phyloP scores from a whole-genome alignment of 2,888 invertebrate genomes.

The Platycheirus rosarum region DNA sequence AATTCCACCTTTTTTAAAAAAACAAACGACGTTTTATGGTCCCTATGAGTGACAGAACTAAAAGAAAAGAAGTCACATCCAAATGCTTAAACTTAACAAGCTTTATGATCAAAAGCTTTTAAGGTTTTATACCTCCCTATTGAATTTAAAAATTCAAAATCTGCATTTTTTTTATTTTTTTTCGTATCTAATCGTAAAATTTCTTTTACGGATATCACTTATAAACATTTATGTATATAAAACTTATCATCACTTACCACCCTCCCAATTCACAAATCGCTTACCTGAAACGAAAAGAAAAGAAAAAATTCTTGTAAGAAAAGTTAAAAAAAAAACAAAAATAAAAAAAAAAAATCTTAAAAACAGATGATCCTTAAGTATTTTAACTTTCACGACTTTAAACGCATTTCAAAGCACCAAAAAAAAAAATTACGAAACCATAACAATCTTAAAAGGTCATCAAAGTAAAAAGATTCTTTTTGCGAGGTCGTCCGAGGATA shows the following conservation, averaged over 20 bases:
- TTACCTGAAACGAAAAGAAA: constrained; percentile 53
- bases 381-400: background rate
- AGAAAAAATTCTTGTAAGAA: constrained; percentile 21
- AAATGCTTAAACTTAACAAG: too few relatives aligned
- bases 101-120: too few relatives aligned
- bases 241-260: constrained; percentile 50
- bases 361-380: constrained; percentile 10
- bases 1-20: too few relatives aligned
- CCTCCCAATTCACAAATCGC: background rate
- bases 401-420: background rate
- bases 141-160: too few relatives aligned
- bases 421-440: background rate
- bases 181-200: too few relatives aligned
- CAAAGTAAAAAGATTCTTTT: constrained; percentile 13
- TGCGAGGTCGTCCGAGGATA: background rate
- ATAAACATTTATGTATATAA: too few relatives aligned
- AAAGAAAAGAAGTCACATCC: too few relatives aligned
- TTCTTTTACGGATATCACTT: too few relatives aligned
- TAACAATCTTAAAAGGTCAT: constrained; percentile 27
- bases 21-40: too few relatives aligned
- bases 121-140: too few relatives aligned
- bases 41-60: too few relatives aligned
- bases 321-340: constrained; percentile 8
- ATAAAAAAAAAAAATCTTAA: background rate
- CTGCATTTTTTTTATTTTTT: too few relatives aligned